Base-by-base conservation (phyloP, 1,140 invertebrate species). In the Euura saliciscinereae region DNA sequence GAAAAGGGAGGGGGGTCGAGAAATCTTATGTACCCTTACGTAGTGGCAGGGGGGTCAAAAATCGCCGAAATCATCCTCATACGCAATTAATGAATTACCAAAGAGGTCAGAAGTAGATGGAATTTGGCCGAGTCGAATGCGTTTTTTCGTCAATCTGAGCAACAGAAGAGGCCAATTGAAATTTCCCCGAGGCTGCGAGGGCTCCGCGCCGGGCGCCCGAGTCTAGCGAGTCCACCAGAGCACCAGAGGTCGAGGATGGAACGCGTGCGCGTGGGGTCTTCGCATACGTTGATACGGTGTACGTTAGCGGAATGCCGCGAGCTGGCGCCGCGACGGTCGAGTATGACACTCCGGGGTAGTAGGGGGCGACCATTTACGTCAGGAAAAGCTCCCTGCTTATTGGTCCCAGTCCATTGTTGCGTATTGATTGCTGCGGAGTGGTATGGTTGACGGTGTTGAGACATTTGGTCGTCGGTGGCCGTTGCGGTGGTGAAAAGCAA, bases 361-460 rank as follows among this genome's bases (percentile, higher is more conserved):
- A 0, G 42, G 28, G 44, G 7, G n/a, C 45, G 51, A 59, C 8
- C 51, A 59, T 79, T 78, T 82, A 83, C 82, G 83, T 84, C 83
- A 82, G 81, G 80, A 80, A 84, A 84, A 86, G 85, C 84, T 85
- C 79, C 75, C 81, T 85, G 85, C 85, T 87, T 85, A 86, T 87
- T 87, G 86, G 86, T 87, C 83, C 83, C 82, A 79, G 84, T 85
- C 82, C 83, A 86, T 86, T 86, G 85, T 86, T 84, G 84, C 85
- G 85, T 87, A 87, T 87, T 87, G 86, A 87, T 87, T 87, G 83
- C 83, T 80, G 80, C 82, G 81, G 78, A 84, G 76, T 75, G 82
- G 80, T 80, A 78, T 78, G 78, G 80, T 80, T 78, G 82, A 11
- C 51, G 79, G 79, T 84, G 79, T 78, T 83, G 80, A 80, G 78